phyloP scores from a whole-genome alignment of 2,888 invertebrate species.

The Phania funesta region DNA sequence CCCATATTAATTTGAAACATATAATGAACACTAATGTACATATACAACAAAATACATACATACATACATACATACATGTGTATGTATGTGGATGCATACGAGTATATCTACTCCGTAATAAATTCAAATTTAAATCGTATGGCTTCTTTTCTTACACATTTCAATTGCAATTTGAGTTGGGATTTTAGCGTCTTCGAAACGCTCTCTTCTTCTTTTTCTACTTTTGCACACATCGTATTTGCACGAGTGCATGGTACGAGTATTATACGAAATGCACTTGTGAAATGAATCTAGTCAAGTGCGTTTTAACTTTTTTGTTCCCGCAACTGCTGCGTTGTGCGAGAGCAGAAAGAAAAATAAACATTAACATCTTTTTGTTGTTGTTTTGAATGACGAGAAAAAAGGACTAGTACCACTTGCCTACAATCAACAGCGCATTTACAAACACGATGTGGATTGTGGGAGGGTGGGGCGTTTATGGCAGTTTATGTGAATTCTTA shows the following conservation, averaged over 20 bases:
- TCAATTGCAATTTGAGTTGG: conserved; percentile 12
- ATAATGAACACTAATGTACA: too few species aligned
- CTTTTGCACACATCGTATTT: not conserved
- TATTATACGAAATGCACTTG: conserved; percentile 38
- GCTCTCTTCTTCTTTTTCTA: not conserved
- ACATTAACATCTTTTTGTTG: conserved; percentile 42
- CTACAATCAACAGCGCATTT: conserved; percentile 35
- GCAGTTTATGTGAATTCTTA: not conserved
- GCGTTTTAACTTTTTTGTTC: conserved; percentile 24
- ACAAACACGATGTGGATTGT: conserved; percentile 33
- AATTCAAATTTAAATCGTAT: conserved; percentile 10
- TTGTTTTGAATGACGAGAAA: conserved; percentile 26
- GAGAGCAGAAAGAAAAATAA: conserved; percentile 35
- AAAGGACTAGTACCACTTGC: conserved; percentile 9
- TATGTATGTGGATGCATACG: not conserved
- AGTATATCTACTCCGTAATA: not conserved
- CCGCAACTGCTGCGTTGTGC: not conserved
- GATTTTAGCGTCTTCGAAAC: not conserved
- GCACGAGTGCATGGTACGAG: not conserved
- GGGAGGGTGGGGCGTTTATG: conserved; percentile 23
- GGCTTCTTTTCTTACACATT: conserved; percentile 17
- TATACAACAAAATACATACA: too few species aligned
- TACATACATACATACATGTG: too few species aligned
- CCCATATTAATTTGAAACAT: too few species aligned
- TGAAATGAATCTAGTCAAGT: conserved; percentile 47